Evolutionary conservation across 2,888 invertebrate genomes (phyloP), one percentile per base, ranked within the genome.

Genomic region (Steinernema hermaphroditum): DNA sequence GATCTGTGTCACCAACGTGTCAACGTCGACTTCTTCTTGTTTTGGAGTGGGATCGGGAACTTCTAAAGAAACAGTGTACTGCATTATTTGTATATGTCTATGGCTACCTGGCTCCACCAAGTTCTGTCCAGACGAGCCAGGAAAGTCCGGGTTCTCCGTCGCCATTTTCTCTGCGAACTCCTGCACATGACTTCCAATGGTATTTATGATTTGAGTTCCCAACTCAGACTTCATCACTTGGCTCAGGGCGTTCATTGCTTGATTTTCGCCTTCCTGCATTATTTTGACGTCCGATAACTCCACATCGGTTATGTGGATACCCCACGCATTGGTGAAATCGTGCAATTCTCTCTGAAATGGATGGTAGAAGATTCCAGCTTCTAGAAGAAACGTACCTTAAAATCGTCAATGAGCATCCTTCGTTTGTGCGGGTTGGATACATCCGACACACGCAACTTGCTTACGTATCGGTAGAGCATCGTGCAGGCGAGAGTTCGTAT

Each of bases 401-500:
- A 78, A 70, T 75, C 71, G 9, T 75, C 80, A 14, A 77, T 72
- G 57, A 81, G 54, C n/a, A 77, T 78, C 69, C 76, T 74, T 43
- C 78, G 71, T 41, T 80, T 76, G 69, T 79, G 76, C 49, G 77
- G 75, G 54, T 80, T 80, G 2, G 82, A 79, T n/a, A 85, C 71
- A 37, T 85, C 85, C 68, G 79, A 79, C 1, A 88, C 78, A 14
- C 83, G 80, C 69, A 83, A 81, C 74, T 85, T 85, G 57, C 85
- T 84, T 16, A 89, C 78, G 32, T 85, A 83, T 68, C 87, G 86
- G 71, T 87, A 87, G 16, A 88, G 77, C 57, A 85, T 80, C 0
- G 88, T 87, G 75, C 87, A 87, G 0, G 88, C 87, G 24, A 89
- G 78, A 0, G 86, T 83, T n/a, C 88, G 81, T 9, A 79, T 50